Evolutionary conservation across 2,888 invertebrate species (phyloP).

Genomic region (Metopia argyrocephala): DNA sequence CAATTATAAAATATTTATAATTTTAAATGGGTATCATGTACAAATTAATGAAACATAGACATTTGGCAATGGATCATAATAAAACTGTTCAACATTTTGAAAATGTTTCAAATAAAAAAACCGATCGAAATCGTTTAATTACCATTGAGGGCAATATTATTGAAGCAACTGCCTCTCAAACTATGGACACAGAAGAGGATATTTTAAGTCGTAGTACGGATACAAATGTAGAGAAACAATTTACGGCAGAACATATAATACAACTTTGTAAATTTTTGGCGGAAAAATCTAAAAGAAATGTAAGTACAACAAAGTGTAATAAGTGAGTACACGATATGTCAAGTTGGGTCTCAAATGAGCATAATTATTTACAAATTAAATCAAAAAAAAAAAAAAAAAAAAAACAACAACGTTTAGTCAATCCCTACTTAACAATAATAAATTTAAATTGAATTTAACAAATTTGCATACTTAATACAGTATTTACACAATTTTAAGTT

Average conservation of each 20-base stretch:
- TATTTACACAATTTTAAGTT: too few species aligned
- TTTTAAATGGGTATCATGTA: constrained; percentile 73
- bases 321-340: too few species aligned
- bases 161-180: not conserved
- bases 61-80: constrained; percentile 67
- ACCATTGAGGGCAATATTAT: constrained; percentile 46
- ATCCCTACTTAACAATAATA: too few species aligned
- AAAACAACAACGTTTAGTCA: too few species aligned
- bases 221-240: constrained; percentile 66
- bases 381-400: too few species aligned
- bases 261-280: constrained; percentile 75
- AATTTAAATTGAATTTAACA: too few species aligned
- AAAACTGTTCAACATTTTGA: not conserved
- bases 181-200: not conserved
- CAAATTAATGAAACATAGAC: constrained; percentile 72
- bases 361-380: too few species aligned
- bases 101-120: constrained; percentile 42
- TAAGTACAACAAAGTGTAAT: constrained; percentile 64
- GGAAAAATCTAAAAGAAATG: constrained; percentile 74
- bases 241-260: constrained; percentile 71
- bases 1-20: not conserved
- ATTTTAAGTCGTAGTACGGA: not conserved
- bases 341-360: too few species aligned
- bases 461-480: too few species aligned
- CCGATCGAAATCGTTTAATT: constrained; percentile 49